Evolutionary conservation across 2,113 vertebrate species (phyloP).

Genomic region (Charina bottae): DNA sequence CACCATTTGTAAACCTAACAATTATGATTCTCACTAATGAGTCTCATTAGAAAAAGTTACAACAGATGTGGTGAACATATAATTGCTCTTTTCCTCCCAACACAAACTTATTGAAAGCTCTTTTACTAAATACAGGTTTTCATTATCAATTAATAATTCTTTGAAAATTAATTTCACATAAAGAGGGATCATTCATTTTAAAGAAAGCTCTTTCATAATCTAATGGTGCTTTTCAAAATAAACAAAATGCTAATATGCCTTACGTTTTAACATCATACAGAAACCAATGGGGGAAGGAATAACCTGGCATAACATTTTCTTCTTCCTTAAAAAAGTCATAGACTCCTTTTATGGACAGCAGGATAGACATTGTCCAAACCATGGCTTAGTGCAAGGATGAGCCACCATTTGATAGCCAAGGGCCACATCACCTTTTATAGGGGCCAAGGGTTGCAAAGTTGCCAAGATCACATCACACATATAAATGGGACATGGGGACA

Average conservation of each 20-base stretch:
- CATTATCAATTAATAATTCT: constrained; percentile 29
- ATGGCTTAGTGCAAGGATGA: not conserved
- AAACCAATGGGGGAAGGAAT: not conserved
- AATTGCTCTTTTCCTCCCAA: constrained; percentile 15
- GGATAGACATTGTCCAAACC: not conserved
- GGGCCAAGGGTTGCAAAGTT: not conserved
- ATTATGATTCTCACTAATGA: constrained; percentile 7
- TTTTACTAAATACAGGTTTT: constrained; percentile 33
- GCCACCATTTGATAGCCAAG: not conserved
- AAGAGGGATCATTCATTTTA: not conserved
- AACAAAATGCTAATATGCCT: constrained; percentile 55
- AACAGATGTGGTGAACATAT: constrained; percentile 26
- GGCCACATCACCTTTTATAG: not conserved
- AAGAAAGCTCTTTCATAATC: not conserved
- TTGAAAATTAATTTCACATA: constrained; percentile 41
- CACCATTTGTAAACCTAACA: not conserved
- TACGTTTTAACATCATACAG: not conserved
- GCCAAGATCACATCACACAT: not conserved
- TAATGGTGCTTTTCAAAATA: not conserved
- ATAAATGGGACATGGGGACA: not conserved
- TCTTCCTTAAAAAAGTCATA: not conserved
- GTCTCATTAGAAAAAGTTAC: constrained; percentile 42
- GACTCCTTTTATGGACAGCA: not conserved
- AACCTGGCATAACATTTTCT: not conserved
- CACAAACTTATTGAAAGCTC: constrained; percentile 49